phyloP scores from a whole-genome alignment of 2,113 vertebrate genomes.

The Symphodus melops region DNA sequence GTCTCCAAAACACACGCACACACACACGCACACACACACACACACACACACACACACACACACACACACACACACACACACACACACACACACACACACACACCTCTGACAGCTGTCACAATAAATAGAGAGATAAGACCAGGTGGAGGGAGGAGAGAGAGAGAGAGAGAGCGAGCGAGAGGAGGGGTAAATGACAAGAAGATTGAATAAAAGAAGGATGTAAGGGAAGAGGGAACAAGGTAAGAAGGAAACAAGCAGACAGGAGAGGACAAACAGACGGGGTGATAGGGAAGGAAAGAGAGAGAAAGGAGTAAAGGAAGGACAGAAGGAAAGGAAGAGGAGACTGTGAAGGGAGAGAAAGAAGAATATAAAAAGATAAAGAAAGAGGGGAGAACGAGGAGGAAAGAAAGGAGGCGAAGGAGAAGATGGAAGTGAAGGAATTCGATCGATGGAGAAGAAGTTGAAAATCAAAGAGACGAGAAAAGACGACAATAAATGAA shows the following conservation, averaged over 20 bases:
- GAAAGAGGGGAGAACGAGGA: too few species aligned
- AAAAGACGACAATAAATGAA: too few species aligned
- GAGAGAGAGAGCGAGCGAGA: background rate
- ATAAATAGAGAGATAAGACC: conserved; percentile 73
- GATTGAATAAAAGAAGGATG: conserved; percentile 57
- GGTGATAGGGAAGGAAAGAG: background rate
- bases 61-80: conserved; percentile 38
- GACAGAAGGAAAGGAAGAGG: background rate
- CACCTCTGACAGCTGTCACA: conserved; percentile 70
- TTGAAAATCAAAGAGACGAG: too few species aligned
- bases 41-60: conserved; percentile 25
- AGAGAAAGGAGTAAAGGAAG: background rate
- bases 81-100: conserved; percentile 33
- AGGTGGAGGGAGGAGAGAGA: conserved; percentile 51
- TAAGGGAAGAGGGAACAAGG: background rate
- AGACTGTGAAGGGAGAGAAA: conserved; percentile 60
- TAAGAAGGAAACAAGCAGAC: background rate
- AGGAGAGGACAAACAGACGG: too few species aligned
- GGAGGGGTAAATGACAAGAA: conserved; percentile 54
- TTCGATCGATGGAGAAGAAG: too few species aligned
- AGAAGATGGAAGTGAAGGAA: too few species aligned
- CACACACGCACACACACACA: conserved; percentile 21
- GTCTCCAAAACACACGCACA: conserved; percentile 5
- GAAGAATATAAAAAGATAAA: background rate
- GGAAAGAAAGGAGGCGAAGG: too few species aligned